Evolutionary conservation across 2,888 invertebrate species (phyloP).

Genomic region (Corythucha ciliata): DNA sequence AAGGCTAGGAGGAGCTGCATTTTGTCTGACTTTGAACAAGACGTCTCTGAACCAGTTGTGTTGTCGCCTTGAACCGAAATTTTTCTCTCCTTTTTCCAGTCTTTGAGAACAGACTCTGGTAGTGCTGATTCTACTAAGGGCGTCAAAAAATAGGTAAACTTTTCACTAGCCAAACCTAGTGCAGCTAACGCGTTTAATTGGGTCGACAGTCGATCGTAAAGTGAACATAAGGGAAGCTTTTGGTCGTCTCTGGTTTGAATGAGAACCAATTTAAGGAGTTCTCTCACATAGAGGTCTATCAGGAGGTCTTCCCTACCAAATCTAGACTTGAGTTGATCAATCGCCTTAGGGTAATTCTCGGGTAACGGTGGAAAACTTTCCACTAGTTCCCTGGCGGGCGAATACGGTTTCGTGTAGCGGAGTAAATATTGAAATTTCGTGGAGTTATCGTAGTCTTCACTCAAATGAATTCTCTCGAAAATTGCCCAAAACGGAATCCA

Average conservation of each 20-base stretch:
- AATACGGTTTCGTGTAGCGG: conserved; percentile 22
- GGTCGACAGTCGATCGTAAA: conserved; percentile 37
- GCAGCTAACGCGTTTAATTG: conserved; percentile 36
- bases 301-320: conserved; percentile 35
- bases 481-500: conserved; percentile 35
- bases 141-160: conserved; percentile 35
- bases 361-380: conserved; percentile 25
- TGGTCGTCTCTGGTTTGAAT: conserved; percentile 31
- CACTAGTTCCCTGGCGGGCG: conserved; percentile 29
- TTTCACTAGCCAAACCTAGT: conserved; percentile 35
- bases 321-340: conserved; percentile 29
- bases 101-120: conserved; percentile 35
- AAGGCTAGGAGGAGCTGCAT: conserved; percentile 27
- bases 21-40: no score
- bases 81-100: conserved; percentile 33
- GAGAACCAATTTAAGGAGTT: conserved; percentile 35
- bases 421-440: conserved; percentile 30
- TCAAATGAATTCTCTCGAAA: conserved; percentile 16
- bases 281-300: conserved; percentile 32
- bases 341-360: conserved; percentile 34
- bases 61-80: no score
- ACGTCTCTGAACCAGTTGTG: no score
- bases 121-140: conserved; percentile 38
- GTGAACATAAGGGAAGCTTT: conserved; percentile 4
- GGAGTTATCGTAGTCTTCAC: conserved; percentile 9